Evolutionary conservation across 2,113 vertebrate genomes (phyloP).

Genomic region (Marcusenius ussheri): DNA sequence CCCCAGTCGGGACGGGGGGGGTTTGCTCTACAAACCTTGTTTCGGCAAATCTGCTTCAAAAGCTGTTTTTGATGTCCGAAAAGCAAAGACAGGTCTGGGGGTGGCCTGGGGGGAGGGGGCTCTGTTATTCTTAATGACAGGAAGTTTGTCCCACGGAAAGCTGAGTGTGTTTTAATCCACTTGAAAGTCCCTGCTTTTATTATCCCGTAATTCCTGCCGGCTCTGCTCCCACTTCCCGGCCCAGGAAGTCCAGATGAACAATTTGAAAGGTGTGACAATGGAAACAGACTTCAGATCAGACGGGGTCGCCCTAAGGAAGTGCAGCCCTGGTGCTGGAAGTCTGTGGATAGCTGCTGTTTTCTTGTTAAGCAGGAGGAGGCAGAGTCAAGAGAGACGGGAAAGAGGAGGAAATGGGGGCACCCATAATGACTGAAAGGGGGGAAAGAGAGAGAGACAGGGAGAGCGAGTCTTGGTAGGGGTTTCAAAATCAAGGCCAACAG

Average conservation of each 20-base stretch:
- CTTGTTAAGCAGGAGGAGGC: slow-evolving; percentile 13
- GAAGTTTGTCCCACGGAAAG: slow-evolving; percentile 5
- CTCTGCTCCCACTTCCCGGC: neutral
- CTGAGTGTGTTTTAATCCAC: neutral
- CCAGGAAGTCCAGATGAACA: neutral
- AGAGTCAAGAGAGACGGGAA: neutral
- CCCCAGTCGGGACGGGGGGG: neutral
- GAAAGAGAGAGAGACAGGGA: neutral
- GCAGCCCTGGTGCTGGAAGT: neutral
- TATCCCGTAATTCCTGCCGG: neutral
- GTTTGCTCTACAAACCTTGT: slow-evolving; percentile 34
- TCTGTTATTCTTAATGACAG: neutral
- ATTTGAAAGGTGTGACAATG: neutral
- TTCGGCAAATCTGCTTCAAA: neutral
- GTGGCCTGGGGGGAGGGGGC: neutral
- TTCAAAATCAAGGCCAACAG: neutral
- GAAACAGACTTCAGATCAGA: neutral
- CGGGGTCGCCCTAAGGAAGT: neutral
- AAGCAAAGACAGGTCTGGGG: neutral
- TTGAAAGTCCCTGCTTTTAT: neutral
- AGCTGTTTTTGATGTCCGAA: neutral
- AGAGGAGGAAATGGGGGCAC: slow-evolving; percentile 12
- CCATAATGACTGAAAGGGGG: neutral
- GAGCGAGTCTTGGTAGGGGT: neutral
- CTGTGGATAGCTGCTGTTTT: neutral